phyloP scores from a whole-genome alignment of 2,888 invertebrate genomes.

The Macaria notata region DNA sequence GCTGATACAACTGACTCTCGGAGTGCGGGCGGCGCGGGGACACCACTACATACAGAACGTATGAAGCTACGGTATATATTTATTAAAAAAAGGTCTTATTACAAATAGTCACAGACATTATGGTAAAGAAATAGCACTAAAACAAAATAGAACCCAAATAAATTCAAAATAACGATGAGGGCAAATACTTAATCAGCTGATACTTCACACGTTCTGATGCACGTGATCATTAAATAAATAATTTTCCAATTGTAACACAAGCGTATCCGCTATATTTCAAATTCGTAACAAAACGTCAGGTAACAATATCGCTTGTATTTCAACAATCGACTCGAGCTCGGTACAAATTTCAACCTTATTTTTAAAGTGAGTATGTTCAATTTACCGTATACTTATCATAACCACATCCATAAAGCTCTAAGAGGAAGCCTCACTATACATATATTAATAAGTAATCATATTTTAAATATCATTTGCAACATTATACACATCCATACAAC shows the following conservation, averaged over 20 bases:
- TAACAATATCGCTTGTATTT: conserved; percentile 35
- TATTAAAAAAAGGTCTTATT: too few species aligned
- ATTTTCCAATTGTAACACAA: conserved; percentile 22
- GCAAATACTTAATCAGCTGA: background rate
- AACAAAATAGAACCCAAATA: too few species aligned
- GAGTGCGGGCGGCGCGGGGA: conserved; percentile 13
- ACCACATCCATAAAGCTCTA: conserved; percentile 78
- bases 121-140: too few species aligned
- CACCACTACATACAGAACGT: too few species aligned
- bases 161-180: too few species aligned
- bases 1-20: conserved; percentile 26
- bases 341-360: conserved; percentile 62
- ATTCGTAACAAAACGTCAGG: conserved; percentile 33
- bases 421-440: conserved; percentile 80
- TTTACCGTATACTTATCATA: conserved; percentile 75
- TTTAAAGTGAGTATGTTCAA: conserved; percentile 74
- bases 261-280: conserved; percentile 29
- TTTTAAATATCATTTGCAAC: conserved; percentile 72
- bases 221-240: background rate
- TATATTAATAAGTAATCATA: conserved; percentile 59
- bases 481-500: conserved; percentile 76
- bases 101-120: too few species aligned
- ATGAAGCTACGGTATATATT: too few species aligned
- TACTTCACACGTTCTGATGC: background rate
- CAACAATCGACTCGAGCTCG: conserved; percentile 50